Conservation (phyloP, 1,140 invertebrate species). For the Drosophila nasuta region DNA sequence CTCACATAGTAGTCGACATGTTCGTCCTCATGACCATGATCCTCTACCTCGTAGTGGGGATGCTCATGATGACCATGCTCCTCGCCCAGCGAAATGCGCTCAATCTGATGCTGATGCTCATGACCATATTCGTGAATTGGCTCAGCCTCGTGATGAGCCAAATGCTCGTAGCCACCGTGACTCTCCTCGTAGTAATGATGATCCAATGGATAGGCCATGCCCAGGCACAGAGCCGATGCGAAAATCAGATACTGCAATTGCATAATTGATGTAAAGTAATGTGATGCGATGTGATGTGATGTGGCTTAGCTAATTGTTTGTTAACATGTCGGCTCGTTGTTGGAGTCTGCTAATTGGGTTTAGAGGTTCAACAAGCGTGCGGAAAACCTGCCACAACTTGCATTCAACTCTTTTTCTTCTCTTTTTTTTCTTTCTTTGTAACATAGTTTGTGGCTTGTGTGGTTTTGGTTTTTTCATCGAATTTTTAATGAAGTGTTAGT, state of each 20-base stretch:
- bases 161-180: slow-evolving; percentile 73
- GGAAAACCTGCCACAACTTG: slow-evolving; percentile 28
- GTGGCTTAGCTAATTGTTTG: slow-evolving; percentile 68
- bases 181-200: slow-evolving; percentile 78
- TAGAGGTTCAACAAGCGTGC: slow-evolving; percentile 21
- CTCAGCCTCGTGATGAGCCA: slow-evolving; percentile 66
- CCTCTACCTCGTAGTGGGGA: slow-evolving; percentile 69
- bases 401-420: slow-evolving; percentile 30
- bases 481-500: slow-evolving; percentile 64
- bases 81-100: slow-evolving; percentile 78
- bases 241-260: slow-evolving; percentile 82
- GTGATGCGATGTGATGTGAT: no score
- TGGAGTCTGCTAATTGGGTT: slow-evolving; percentile 57
- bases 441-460: slow-evolving; percentile 16
- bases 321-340: slow-evolving; percentile 22
- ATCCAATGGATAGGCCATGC: slow-evolving; percentile 80
- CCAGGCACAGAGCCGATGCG: slow-evolving; percentile 77
- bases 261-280: slow-evolving; percentile 53
- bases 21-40: slow-evolving; percentile 76
- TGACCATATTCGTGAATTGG: slow-evolving; percentile 72
- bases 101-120: slow-evolving; percentile 69
- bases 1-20: slow-evolving; percentile 84
- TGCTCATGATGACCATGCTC: slow-evolving; percentile 64
- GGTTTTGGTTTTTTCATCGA: slow-evolving; percentile 19
- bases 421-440: slow-evolving; percentile 29